Conservation (phyloP, 2,113 vertebrate genomes). For the Antennarius striatus region DNA sequence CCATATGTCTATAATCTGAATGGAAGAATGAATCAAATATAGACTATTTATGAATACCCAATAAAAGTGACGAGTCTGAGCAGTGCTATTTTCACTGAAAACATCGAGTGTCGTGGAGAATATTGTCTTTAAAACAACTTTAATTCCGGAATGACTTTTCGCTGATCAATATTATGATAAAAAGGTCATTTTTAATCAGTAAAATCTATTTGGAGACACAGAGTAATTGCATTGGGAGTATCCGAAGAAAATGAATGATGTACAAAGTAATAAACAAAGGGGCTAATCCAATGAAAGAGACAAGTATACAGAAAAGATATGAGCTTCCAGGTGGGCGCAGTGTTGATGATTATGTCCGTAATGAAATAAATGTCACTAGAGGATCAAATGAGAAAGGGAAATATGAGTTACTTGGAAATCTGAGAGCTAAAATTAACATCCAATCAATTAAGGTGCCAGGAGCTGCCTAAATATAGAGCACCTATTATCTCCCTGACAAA, state of each 20-base stretch:
- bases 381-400: not conserved
- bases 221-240: not conserved
- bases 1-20: not conserved
- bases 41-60: not conserved
- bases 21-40: not conserved
- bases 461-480: too few species aligned
- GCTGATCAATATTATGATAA: not conserved
- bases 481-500: too few species aligned
- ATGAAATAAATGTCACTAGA: too few species aligned
- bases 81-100: too few species aligned
- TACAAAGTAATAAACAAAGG: not conserved
- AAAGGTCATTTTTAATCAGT: not conserved
- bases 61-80: too few species aligned
- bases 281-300: too few species aligned
- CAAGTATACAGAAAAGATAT: too few species aligned
- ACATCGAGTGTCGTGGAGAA: too few species aligned
- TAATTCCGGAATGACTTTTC: too few species aligned
- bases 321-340: too few species aligned
- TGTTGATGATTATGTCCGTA: too few species aligned
- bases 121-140: too few species aligned
- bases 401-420: conserved; percentile 50
- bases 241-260: not conserved
- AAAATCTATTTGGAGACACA: not conserved
- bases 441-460: conserved; percentile 48
- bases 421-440: conserved; percentile 63